These are phyloP conservation scores for Eupithecia exiguata DNA, from an alignment of 2,888 invertebrate species.

Conservation along the genomic window DNA sequence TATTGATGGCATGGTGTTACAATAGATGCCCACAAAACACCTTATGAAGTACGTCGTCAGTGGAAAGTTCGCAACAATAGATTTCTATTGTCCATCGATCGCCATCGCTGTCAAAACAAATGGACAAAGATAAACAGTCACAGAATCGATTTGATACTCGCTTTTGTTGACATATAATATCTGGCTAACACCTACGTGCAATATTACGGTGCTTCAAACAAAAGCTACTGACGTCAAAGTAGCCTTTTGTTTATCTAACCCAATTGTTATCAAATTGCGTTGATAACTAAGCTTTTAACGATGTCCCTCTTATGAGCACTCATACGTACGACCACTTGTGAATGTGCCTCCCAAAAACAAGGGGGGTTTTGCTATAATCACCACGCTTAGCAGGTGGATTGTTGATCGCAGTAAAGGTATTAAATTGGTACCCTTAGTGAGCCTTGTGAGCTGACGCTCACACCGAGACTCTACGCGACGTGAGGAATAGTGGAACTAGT, in stretches of 20 bases:
- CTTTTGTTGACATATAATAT: slow-evolving; percentile 8
- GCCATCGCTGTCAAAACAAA: slow-evolving; percentile 5
- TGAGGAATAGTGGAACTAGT: too few species aligned
- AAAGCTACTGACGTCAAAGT: slow-evolving; percentile 6
- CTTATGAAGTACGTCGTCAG: background rate
- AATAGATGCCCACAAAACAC: background rate
- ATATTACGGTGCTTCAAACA: slow-evolving; percentile 3
- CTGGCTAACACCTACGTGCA: background rate
- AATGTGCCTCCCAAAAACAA: too few species aligned
- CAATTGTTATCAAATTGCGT: background rate
- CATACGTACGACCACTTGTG: background rate
- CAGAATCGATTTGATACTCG: slow-evolving; percentile 8
- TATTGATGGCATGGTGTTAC: background rate
- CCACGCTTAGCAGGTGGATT: background rate
- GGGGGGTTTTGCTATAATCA: background rate
- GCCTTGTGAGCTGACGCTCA: too few species aligned
- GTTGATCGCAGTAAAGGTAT: background rate
- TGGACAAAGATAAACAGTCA: slow-evolving; percentile 13
- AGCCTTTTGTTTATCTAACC: background rate
- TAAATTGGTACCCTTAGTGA: too few species aligned
- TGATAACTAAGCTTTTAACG: slow-evolving; percentile 1
- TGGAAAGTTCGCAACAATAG: background rate
- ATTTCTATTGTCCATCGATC: slow-evolving; percentile 18
- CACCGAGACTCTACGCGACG: too few species aligned
- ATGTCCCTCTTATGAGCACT: background rate